Conservation (phyloP, 2,113 vertebrate genomes). For the Furnarius figulus region DNA sequence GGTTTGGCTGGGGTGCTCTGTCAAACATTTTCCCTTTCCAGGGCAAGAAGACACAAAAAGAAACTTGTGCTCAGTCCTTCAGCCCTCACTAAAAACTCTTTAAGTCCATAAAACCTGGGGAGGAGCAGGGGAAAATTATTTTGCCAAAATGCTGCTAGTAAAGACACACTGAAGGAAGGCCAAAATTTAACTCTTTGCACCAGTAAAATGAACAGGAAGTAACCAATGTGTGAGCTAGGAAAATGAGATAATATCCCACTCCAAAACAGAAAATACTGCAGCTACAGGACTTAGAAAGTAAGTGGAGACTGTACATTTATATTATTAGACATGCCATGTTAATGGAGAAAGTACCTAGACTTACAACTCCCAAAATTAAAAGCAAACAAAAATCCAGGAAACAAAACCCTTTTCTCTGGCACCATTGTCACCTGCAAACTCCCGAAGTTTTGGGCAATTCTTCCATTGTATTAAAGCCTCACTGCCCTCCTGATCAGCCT, state of each 20-base stretch:
- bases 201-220: neutral
- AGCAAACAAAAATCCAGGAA: neutral
- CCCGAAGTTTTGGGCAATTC: neutral
- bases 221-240: neutral
- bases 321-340: neutral
- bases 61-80: neutral
- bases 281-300: neutral
- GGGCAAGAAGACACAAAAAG: neutral
- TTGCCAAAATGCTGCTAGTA: neutral
- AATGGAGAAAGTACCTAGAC: neutral
- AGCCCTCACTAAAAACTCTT: neutral
- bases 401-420: neutral
- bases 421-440: accelerated
- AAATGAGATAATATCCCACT: neutral
- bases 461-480: neutral
- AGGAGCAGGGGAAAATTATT: neutral
- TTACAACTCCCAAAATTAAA: neutral
- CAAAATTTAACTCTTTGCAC: neutral
- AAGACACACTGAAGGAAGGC: neutral
- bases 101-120: neutral
- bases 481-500: neutral
- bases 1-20: neutral
- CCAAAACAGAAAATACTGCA: neutral
- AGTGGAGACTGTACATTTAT: neutral
- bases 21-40: neutral